Conservation (phyloP, 2,113 vertebrate species). For the Eptatretus burgeri region DNA sequence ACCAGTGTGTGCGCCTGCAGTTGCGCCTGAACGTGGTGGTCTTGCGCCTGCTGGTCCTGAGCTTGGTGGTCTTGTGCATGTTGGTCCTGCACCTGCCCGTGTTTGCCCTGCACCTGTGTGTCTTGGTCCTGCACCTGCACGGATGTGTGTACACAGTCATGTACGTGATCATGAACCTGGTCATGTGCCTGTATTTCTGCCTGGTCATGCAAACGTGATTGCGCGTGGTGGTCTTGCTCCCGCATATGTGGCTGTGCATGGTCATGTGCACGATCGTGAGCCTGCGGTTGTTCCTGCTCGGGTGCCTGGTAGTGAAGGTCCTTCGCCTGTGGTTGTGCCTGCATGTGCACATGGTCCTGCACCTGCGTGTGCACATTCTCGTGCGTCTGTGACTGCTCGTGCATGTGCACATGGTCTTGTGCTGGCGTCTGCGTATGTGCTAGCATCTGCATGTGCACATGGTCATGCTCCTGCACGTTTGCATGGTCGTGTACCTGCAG, state of each 20-base stretch:
- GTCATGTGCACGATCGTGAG: neutral
- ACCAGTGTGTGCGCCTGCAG: too few relatives aligned
- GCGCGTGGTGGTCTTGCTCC: neutral
- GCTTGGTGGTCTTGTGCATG: too few relatives aligned
- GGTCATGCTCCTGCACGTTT: too few relatives aligned
- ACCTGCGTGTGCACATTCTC: neutral
- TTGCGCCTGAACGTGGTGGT: too few relatives aligned
- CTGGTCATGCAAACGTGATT: neutral
- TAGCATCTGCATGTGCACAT: too few relatives aligned
- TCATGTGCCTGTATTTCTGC: neutral
- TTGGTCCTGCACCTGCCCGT: neutral
- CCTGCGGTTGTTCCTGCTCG: neutral
- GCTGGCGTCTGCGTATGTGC: too few relatives aligned
- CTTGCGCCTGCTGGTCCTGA: too few relatives aligned
- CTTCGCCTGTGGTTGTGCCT: neutral
- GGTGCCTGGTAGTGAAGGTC: neutral
- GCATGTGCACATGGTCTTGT: neutral
- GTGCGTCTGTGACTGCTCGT: neutral
- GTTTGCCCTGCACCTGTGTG: too few relatives aligned
- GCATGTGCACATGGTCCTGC: neutral
- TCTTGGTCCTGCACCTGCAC: too few relatives aligned
- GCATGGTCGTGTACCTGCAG: too few relatives aligned
- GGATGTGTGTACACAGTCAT: neutral
- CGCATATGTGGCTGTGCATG: neutral
- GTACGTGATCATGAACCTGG: neutral